phyloP scores from a whole-genome alignment of 92 coral and sea anemone genomes.

The Siderastrea siderea region DNA sequence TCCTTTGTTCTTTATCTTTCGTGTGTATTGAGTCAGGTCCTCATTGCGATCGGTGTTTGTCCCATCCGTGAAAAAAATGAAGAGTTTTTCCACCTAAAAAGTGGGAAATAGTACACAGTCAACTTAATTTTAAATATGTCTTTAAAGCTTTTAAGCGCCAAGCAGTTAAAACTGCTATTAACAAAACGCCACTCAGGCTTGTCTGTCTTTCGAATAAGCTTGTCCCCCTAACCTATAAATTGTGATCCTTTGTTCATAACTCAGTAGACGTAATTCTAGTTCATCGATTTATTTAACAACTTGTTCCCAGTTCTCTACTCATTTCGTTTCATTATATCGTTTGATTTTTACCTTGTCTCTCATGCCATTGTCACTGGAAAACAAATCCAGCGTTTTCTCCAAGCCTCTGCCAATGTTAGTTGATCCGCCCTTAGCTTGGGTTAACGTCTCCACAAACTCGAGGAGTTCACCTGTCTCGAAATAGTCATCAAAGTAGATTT shows the following conservation, averaged over 20 bases:
- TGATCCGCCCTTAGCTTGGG: neutral
- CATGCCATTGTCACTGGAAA: conserved; percentile 18
- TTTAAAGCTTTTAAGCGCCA: too few relatives aligned
- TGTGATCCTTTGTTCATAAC: too few relatives aligned
- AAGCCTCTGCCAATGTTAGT: conserved; percentile 69
- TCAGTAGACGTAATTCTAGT: too few relatives aligned
- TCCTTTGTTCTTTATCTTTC: conserved; percentile 19
- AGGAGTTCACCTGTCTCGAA: conserved; percentile 50
- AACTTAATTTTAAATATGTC: neutral
- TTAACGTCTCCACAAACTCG: neutral
- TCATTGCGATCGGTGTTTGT: conserved; percentile 31
- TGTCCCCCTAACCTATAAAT: too few relatives aligned
- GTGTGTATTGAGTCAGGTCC: conserved; percentile 5
- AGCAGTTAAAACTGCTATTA: too few relatives aligned
- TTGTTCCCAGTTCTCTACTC: too few relatives aligned
- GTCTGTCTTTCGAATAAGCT: too few relatives aligned
- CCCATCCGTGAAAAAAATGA: conserved; percentile 88
- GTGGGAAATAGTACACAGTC: neutral
- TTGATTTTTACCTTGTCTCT: conserved; percentile 10
- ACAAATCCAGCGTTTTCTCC: conserved; percentile 38
- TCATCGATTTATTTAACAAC: too few relatives aligned
- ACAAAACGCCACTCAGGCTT: too few relatives aligned
- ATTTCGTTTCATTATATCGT: neutral
- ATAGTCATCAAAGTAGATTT: conserved; percentile 51
- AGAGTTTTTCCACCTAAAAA: conserved; percentile 59